Percentiles rank a stretch among this genome's conserved stretches.
These are phyloP conservation scores for Zosterops hypoxanthus DNA, from an alignment of 2,113 vertebrate species.

Conservation along the genomic window DNA sequence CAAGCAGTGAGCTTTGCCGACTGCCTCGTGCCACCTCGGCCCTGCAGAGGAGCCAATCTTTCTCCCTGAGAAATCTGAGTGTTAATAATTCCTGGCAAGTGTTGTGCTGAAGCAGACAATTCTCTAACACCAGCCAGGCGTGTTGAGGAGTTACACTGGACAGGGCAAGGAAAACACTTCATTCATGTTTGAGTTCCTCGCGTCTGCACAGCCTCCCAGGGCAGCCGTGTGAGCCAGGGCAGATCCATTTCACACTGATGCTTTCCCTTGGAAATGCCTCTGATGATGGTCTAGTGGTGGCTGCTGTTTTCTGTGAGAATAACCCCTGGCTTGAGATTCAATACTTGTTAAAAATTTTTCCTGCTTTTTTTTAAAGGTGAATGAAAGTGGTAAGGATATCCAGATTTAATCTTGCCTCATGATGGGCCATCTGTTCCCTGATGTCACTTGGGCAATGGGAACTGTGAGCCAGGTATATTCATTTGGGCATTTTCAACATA, in stretches of 20 bases:
- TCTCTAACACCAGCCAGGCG: neutral
- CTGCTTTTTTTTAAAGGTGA: neutral
- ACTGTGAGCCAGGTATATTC: neutral
- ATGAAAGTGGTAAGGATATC: neutral
- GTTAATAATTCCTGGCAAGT: conserved; percentile 57
- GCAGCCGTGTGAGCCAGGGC: neutral
- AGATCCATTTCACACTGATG: neutral
- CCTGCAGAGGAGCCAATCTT: neutral
- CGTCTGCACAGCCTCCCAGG: neutral
- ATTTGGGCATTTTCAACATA: neutral
- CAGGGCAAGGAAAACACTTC: conserved; percentile 11
- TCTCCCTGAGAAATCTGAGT: neutral
- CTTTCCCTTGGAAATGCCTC: neutral
- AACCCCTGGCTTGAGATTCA: neutral
- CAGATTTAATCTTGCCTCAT: neutral
- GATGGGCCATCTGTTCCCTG: neutral
- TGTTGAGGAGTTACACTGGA: neutral
- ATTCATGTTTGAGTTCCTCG: neutral
- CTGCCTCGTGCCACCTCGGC: neutral
- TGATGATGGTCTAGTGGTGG: neutral
- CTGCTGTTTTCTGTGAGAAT: neutral
- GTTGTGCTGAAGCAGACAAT: conserved; percentile 40
- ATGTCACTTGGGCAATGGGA: neutral
- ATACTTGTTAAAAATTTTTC: accelerated
- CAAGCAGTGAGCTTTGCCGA: neutral